Conservation (phyloP, 2,888 invertebrate species). For the Lithodes maja region DNA sequence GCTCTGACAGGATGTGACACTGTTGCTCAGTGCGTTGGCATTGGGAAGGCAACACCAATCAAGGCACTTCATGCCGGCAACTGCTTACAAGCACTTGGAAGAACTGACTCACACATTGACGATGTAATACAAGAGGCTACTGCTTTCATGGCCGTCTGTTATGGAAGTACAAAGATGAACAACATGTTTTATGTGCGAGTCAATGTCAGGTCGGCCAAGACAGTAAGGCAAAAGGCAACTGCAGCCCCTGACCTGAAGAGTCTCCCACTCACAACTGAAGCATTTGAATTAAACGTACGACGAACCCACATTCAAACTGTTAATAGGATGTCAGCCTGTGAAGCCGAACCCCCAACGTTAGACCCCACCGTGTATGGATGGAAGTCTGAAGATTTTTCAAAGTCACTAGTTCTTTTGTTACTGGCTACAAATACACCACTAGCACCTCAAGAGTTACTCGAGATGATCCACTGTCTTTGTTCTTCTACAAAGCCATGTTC, state of each 20-base stretch:
- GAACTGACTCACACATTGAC: slow-evolving; percentile 18
- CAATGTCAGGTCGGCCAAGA: slow-evolving; percentile 15
- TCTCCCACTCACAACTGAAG: neutral
- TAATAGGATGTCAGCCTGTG: no score
- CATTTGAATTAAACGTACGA: neutral
- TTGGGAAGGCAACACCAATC: slow-evolving; percentile 16
- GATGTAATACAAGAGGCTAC: slow-evolving; percentile 15
- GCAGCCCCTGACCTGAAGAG: neutral
- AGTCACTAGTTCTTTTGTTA: no score
- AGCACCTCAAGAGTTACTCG: no score
- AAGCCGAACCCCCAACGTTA: no score
- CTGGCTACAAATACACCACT: no score
- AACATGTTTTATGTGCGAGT: slow-evolving; percentile 21
- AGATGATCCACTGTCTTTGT: no score
- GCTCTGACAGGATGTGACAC: slow-evolving; percentile 19
- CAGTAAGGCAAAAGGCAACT: slow-evolving; percentile 10
- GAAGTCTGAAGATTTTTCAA: no score
- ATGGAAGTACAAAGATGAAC: slow-evolving; percentile 17
- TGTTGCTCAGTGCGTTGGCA: neutral
- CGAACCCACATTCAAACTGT: neutral
- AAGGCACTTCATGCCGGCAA: slow-evolving; percentile 19
- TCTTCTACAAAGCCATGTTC: no score
- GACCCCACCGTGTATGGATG: no score
- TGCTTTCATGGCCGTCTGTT: slow-evolving; percentile 15
- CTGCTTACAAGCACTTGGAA: slow-evolving; percentile 5